Base-by-base conservation (phyloP, 1,140 invertebrate species). In the Hirudo medicinalis region DNA sequence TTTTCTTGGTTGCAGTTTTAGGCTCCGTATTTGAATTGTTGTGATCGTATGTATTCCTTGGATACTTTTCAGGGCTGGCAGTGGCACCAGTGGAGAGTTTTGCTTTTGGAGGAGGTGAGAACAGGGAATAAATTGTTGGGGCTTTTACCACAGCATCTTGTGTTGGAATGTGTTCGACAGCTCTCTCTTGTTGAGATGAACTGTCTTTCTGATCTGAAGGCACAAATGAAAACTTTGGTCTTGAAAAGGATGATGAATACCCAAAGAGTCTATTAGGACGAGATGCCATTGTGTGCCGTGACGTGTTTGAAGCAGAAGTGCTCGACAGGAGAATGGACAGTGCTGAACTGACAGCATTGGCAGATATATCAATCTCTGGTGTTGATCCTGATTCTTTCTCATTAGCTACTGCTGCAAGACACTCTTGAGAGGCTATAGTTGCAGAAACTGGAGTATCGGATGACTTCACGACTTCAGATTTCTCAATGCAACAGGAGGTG, bases 321-420 rank as follows among this genome's bases (percentile, higher is more conserved):
- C 43, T 54, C 40, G 32, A 25, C 15, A 70, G 40, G 20, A 70
- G 69, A 25, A 70, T 53, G 32, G 69, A 70, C 53, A 70, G n/a
- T 9, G 69, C 69, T 15, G 36, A 49, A 49, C 53, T 70, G 43
- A 70, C 69, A 3, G 69, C 32, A 25, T 70, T 53, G 19, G 69
- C 69, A 15, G 69, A 70, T 4, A 49, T 70, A 49, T 70, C 69
- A 17, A 70, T 54, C 29, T 6, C 22, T 9, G 22, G 9, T 63
- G 57, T 25, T 11, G 57, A 63, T 63, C 22, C 43, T 13, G 43
- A 49, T 49, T 1, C 43, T 49, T 49, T 49, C 11, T 49, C 43
- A 49, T 49, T 49, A 9, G 43, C 15, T 40, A 11, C 40, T 8
- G 43, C 43, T 49, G 43, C 43, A 49, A 49, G 43, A 49, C 43